Evolutionary conservation across 2,888 invertebrate genomes (phyloP).

Genomic region (Carcina quercana): DNA sequence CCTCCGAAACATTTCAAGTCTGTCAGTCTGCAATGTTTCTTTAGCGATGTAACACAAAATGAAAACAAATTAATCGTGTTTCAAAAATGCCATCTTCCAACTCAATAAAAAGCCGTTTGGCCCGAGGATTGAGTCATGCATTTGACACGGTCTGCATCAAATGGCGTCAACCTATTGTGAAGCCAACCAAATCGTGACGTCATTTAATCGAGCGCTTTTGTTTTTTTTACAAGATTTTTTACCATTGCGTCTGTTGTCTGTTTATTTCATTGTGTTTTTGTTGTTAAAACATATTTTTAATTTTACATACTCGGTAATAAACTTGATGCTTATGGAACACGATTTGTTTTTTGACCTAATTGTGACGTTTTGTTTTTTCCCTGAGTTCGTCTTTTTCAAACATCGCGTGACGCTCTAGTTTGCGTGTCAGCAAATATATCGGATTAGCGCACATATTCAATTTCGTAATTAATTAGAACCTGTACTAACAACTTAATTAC

Average conservation of each 20-base stretch:
- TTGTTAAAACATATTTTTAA: too few relatives aligned
- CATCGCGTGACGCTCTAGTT: constrained; percentile 24
- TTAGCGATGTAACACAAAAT: too few relatives aligned
- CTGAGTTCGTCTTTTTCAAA: background rate
- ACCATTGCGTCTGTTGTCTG: constrained; percentile 5
- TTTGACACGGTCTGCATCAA: constrained; percentile 14
- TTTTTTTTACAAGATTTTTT: constrained; percentile 6
- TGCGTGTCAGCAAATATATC: constrained; percentile 26
- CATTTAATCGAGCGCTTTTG: constrained; percentile 20
- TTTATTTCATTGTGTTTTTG: constrained; percentile 3
- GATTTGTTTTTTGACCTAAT: too few relatives aligned
- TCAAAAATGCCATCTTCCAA: too few relatives aligned
- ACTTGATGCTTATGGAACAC: too few relatives aligned
- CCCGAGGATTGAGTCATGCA: constrained; percentile 19
- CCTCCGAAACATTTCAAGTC: too few relatives aligned
- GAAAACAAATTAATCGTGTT: too few relatives aligned
- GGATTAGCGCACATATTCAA: constrained; percentile 29
- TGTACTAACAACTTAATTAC: constrained; percentile 19
- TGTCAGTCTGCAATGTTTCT: too few relatives aligned
- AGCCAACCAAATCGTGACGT: constrained; percentile 37
- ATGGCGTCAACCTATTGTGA: constrained; percentile 12
- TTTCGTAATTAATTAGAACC: constrained; percentile 26
- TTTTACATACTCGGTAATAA: too few relatives aligned
- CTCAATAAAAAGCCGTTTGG: background rate
- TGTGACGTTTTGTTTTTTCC: too few relatives aligned